Evolutionary conservation across 2,113 vertebrate genomes (phyloP).

Genomic region (Gnathonemus echidnorhynchus): DNA sequence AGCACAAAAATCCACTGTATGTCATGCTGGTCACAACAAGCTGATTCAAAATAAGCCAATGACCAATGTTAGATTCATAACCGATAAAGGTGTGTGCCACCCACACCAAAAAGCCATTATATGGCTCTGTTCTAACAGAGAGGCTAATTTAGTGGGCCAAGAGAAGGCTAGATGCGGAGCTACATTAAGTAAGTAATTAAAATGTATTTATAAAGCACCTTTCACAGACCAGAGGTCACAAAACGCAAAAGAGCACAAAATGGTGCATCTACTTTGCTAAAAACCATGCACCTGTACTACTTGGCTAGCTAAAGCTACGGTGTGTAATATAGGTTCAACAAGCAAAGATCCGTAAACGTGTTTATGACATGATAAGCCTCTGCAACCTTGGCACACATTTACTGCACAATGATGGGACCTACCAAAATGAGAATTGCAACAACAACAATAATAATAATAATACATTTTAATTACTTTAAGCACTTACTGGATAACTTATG

Average conservation of each 20-base stretch:
- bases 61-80: background rate
- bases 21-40: background rate
- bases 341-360: background rate
- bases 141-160: background rate
- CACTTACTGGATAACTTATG: too few species aligned
- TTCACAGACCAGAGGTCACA: too few species aligned
- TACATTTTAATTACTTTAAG: too few species aligned
- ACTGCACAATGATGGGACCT: background rate
- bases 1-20: background rate
- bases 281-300: background rate
- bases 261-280: background rate
- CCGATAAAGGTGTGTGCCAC: background rate
- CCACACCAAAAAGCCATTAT: background rate
- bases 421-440: background rate
- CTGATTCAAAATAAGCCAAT: background rate
- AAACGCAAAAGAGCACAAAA: background rate
- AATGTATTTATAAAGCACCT: too few species aligned
- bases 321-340: background rate
- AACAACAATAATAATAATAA: background rate
- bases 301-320: background rate
- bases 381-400: background rate
- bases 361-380: background rate
- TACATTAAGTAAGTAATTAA: too few species aligned
- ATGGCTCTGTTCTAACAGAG: background rate
- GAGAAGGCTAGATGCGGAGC: background rate